Evolutionary conservation across 2,113 vertebrate genomes (phyloP).

Genomic region (Rattus norvegicus): GRCr8 NC_086027.1:63986001-63986500

Average conservation of each 20-base stretch:
- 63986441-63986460: not conserved
- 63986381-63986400: not conserved
- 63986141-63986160: not conserved
- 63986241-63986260: constrained; percentile 24
- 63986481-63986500: not conserved
- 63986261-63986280: constrained; percentile 44
- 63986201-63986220: too few species aligned
- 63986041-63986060: not conserved
- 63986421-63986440: not conserved
- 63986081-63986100: not conserved
- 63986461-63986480: not conserved
- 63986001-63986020: not conserved
- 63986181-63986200: too few species aligned
- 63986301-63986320: constrained; percentile 25
- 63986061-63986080: not conserved
- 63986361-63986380: not conserved
- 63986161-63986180: too few species aligned
- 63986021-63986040: not conserved
- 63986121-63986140: constrained; percentile 36
- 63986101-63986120: not conserved
- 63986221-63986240: constrained; percentile 6
- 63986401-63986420: not conserved
- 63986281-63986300: not conserved
- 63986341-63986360: constrained; percentile 10
- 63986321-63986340: not conserved